phyloP scores from a whole-genome alignment of 2,888 invertebrate genomes.

The Gortyna flavago region DNA sequence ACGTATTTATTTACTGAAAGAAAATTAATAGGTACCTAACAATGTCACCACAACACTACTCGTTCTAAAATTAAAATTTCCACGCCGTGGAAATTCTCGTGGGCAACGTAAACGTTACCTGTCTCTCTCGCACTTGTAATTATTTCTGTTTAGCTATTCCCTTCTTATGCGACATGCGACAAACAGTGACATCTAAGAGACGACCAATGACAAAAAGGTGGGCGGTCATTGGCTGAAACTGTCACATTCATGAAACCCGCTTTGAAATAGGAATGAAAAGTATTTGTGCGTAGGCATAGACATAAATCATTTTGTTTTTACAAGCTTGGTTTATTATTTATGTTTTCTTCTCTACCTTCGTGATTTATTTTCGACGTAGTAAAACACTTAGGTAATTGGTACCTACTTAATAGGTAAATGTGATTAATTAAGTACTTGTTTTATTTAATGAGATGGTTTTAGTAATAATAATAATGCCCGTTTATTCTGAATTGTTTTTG shows the following conservation, averaged over 20 bases:
- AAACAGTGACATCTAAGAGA: constrained; percentile 82
- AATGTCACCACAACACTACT: constrained; percentile 22
- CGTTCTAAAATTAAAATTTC: constrained; percentile 49
- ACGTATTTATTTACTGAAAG: not conserved
- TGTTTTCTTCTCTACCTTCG: not conserved
- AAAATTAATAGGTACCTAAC: not conserved
- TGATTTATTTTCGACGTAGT: not conserved
- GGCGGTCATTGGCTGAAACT: constrained; percentile 78
- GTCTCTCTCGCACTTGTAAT: constrained; percentile 65
- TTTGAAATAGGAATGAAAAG: constrained; percentile 40
- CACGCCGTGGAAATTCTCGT: constrained; percentile 49
- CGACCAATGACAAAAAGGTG: constrained; percentile 77
- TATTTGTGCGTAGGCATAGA: not conserved
- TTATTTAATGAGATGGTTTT: not conserved
- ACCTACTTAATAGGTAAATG: not conserved
- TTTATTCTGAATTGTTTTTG: not conserved
- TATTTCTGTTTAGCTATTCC: constrained; percentile 62
- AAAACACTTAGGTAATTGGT: not conserved
- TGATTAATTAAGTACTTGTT: not conserved
- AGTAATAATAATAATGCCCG: too few species aligned
- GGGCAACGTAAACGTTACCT: constrained; percentile 53
- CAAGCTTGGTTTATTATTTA: not conserved
- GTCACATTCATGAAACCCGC: constrained; percentile 66
- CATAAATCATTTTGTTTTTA: not conserved
- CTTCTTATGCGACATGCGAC: constrained; percentile 77